These are phyloP conservation scores for Hypomecis punctinalis DNA, from an alignment of 2,888 invertebrate species.

Conservation along the genomic window DNA sequence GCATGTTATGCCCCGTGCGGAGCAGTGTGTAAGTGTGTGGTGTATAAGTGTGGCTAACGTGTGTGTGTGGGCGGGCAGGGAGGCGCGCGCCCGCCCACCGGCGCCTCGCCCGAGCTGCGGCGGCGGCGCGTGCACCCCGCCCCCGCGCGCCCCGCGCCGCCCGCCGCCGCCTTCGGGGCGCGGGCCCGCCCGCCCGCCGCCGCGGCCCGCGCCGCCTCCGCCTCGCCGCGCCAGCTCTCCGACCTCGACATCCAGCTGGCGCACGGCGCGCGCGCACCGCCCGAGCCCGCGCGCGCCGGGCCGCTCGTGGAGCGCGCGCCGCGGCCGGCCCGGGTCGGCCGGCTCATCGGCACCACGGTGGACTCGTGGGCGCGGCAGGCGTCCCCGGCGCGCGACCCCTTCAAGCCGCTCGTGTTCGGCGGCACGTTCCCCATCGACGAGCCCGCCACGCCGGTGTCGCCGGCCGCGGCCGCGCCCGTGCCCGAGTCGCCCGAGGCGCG, in stretches of 20 bases:
- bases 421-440: conserved; percentile 95
- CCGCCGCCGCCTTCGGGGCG: conserved; percentile 39
- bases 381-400: conserved; percentile 60
- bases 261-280: conserved; percentile 36
- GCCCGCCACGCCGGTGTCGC: conserved; percentile 74
- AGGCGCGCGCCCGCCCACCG: conserved; percentile 39
- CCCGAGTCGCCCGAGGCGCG: conserved; percentile 42
- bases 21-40: conserved; percentile 9
- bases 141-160: conserved; percentile 38
- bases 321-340: conserved; percentile 57
- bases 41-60: conserved; percentile 37
- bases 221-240: conserved; percentile 44
- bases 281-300: conserved; percentile 76
- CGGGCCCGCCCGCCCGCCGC: conserved; percentile 22
- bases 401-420: conserved; percentile 91
- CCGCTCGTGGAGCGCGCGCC: conserved; percentile 38
- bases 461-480: conserved; percentile 33
- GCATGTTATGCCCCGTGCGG: no score
- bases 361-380: conserved; percentile 85
- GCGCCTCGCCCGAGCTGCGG: conserved; percentile 37
- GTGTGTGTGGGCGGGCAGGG: conserved; percentile 46
- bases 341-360: conserved; percentile 86
- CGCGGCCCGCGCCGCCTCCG: conserved; percentile 18
- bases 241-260: conserved; percentile 63
- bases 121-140: conserved; percentile 48